Base-by-base conservation (phyloP, 2,888 invertebrate genomes). In the Cerastis rubricosa region DNA sequence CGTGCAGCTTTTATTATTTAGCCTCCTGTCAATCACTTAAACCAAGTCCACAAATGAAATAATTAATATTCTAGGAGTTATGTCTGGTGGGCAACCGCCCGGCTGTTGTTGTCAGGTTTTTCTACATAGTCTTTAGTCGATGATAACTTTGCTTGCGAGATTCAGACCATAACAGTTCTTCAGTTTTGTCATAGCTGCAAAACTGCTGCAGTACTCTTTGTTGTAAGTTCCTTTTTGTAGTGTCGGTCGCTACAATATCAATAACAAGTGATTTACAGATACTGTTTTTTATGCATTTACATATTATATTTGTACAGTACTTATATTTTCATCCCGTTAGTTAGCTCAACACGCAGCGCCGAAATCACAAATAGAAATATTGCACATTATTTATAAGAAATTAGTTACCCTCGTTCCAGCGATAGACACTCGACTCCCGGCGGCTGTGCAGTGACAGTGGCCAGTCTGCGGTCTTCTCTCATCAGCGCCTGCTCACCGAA, bases 401-500 rank as follows among this genome's bases (percentile, higher is more conserved):
- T 47, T 43, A 40, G n/a, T 63, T 94, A 98, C 98, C 97, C 97
- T 95, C 98, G 97, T 87, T 99, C 98, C 35, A 99, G 95, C 0
- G 98, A 98, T 35, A 99, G 97, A 89, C 99, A 99, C 95, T 99
- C 97, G 72, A 99, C 97, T 80, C 99, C 97, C 40, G 99, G 97
- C 71, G 98, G 97, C 90, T 98, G 97, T 0, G 99, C 99, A 66
- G 98, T 98, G 35, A 99, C 98, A 84, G 98, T 99, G 12, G 99
- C 99, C 70, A 99, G 98, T 51, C 99, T 97, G 57, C 98, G 97
- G 91, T 99, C 99, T 86, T 99, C 98, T 91, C 98, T 98, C 70
- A 98, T 95, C 51, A 99, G 96, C 0, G 99, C 99, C 90, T 98
- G 98, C 91, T 99, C 99, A 0, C 99, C 99, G 93, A 99, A 99